Base-by-base conservation (phyloP, 2,888 invertebrate genomes). In the Cataglyphis altisquamis region DNA sequence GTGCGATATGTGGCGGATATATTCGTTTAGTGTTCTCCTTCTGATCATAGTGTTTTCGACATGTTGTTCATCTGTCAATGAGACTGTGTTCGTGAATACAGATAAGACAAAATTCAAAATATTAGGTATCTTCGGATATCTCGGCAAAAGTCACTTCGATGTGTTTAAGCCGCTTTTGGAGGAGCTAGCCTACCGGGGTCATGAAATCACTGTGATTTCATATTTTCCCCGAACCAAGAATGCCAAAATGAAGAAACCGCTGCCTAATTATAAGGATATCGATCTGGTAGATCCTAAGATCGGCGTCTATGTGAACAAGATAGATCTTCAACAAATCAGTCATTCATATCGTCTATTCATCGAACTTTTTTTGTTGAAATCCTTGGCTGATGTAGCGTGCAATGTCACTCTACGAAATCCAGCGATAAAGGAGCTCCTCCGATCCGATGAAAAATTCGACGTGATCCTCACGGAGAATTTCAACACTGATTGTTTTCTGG, bases 401-500 rank as follows among this genome's bases (percentile, higher is more conserved):
- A 92, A 95, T 85, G 88, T 90, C 0, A 90, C 95, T 87, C 87
- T 96, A 29, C 92, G 91, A 10, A 95, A 95, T 84, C 88, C 94
- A 25, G 86, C 92, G 81, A 95, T 96, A 0, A 60, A 60, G 9
- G 25, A 84, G 48, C 4, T 86, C 74, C 5, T 86, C 0, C 82
- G 77, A 0, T 84, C 90, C 9, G 78, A 88, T 0, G 48, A 84
- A 32, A 96, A 96, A 68, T 97, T 96, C 91, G 97, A 98, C 93
- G 93, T 97, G 0, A 95, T 97, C 8, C 93, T 98, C 0, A 95
- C 96, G 75, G 97, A 98, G 94, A 96, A 96, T 81, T 97, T 98
- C 92, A 97, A 97, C 88, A 96, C 96, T 70, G 97, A 97, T 91
- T 97, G 97, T 92, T 96, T 96, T 92, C 94, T 97, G 88, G 97